These are phyloP conservation scores for Empis livida DNA, from an alignment of 2,888 invertebrate genomes.

Conservation along the genomic window DNA sequence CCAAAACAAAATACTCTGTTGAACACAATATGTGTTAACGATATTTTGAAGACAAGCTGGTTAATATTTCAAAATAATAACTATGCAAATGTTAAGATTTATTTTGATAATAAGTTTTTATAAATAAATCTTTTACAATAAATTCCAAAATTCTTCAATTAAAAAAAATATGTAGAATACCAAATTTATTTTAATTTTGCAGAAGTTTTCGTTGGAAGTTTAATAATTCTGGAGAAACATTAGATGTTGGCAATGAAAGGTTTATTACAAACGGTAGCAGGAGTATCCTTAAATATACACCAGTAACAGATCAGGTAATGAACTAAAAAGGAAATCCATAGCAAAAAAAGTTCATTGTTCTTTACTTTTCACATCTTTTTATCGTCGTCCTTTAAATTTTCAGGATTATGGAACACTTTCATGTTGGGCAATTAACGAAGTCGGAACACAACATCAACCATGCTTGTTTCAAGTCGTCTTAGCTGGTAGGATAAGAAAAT, in stretches of 20 bases:
- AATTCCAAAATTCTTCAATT: no score
- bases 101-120: no score
- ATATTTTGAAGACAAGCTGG: no score
- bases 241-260: constrained; percentile 66
- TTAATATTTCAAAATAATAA: no score
- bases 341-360: background rate
- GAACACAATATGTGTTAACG: no score
- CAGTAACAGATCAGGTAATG: constrained; percentile 42
- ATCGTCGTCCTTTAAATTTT: background rate
- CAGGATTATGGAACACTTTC: constrained; percentile 77
- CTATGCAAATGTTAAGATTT: no score
- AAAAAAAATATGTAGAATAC: no score
- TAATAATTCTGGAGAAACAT: constrained; percentile 82
- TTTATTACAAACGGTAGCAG: constrained; percentile 68
- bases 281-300: constrained; percentile 52
- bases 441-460: constrained; percentile 68
- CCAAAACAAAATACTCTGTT: no score
- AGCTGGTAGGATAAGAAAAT: constrained; percentile 50
- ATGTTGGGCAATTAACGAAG: constrained; percentile 73
- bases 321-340: constrained; percentile 4
- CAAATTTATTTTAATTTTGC: constrained; percentile 1
- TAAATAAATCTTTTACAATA: no score
- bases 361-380: constrained; percentile 1
- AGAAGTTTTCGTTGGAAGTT: constrained; percentile 88
- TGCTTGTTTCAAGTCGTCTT: constrained; percentile 83